Percentiles rank a stretch among this genome's conserved stretches.
These are phyloP conservation scores for Prorops nasuta DNA, from an alignment of 1,140 invertebrate genomes.

Conservation along the genomic window DNA sequence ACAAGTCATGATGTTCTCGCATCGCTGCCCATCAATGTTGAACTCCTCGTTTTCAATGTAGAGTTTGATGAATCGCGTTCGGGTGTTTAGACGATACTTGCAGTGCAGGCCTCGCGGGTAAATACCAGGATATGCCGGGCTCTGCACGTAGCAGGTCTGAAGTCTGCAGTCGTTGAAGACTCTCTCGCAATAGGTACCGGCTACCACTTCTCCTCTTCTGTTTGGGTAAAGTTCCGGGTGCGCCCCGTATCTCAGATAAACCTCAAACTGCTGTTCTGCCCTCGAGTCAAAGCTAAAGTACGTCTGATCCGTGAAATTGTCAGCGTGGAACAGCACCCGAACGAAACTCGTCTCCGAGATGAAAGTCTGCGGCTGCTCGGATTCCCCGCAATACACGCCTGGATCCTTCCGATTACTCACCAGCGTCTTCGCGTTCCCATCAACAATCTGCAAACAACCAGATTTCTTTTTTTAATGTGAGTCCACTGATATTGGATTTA, in stretches of 20 bases:
- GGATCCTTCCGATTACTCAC: conserved; percentile 82
- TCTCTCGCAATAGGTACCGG: conserved; percentile 84
- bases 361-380: conserved; percentile 89
- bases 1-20: conserved; percentile 92
- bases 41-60: conserved; percentile 93
- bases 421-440: conserved; percentile 82
- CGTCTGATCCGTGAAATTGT: conserved; percentile 89
- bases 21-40: conserved; percentile 89
- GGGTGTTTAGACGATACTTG: conserved; percentile 82
- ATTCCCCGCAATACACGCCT: conserved; percentile 88
- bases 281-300: conserved; percentile 76
- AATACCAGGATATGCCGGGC: conserved; percentile 86
- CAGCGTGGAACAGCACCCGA: conserved; percentile 84
- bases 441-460: conserved; percentile 67
- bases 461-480: too few relatives aligned
- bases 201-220: conserved; percentile 78
- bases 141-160: conserved; percentile 90
- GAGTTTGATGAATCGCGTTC: conserved; percentile 84
- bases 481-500: too few relatives aligned
- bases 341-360: conserved; percentile 92
- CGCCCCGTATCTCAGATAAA: conserved; percentile 84
- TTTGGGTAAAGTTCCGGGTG: conserved; percentile 91
- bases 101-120: conserved; percentile 88
- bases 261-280: conserved; percentile 86
- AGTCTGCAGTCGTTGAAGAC: conserved; percentile 81